Base-by-base conservation (phyloP, 2,888 invertebrate species). In the Drymonia ruficornis region DNA sequence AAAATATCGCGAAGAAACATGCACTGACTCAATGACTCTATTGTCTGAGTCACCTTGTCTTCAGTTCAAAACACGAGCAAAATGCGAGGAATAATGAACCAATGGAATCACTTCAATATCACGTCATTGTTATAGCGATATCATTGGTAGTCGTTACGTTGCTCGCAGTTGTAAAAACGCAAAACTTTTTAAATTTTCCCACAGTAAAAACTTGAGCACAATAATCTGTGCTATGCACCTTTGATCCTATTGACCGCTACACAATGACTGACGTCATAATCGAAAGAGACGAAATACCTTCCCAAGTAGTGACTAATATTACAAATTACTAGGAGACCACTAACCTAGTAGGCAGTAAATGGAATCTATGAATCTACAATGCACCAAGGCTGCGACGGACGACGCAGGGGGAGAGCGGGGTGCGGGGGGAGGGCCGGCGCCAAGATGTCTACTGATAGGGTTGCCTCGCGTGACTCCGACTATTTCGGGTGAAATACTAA, bases 361-460 rank as follows among this genome's bases (percentile, higher is more conserved):
- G 56, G 67, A 72, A 63, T 60, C 56, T 61, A 69, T 67, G 74
- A 69, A 69, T 69, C 67, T 69, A 70, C 72, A 73, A 70, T 78
- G 77, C 77, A 78, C 72, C 76, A 76, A 70, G 69, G 65, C 70
- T 70, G 61, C 59, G 64, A 53, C 55, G 50, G 67, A 49, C 70
- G 70, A 61, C 45, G 54, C 61, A 65, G 61, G 61, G 55, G 61
- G 67, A 49, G 63, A 61, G 65, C 56, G 58, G 64, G 45, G 45
- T 38, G 50, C 51, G 56, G 50, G 57, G 55, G 46, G 65, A 59
- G 55, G 53, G 63, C 50, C 31, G 83, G 81, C 84, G 85, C 81
- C 85, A 62, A 78, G 85, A 85, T 85, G 85, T 81, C 86, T 85
- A 70, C 76, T 67, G 84, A 86, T 85, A 86, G 80, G 72, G 77